These are phyloP conservation scores for Drosophila novamexicana DNA, from an alignment of 1,140 invertebrate genomes.

Conservation along the genomic window DNA sequence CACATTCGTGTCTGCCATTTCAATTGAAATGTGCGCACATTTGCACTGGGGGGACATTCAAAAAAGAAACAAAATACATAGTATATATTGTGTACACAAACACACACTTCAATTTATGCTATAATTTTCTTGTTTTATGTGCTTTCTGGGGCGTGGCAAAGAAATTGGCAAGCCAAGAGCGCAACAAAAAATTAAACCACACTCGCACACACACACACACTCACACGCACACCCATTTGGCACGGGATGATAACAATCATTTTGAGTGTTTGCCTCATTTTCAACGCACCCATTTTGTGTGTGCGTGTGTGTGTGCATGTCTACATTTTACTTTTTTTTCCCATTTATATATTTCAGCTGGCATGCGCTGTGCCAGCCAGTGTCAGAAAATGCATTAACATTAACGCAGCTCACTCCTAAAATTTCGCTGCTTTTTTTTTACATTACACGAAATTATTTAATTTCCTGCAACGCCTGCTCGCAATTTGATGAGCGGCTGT, in stretches of 20 bases:
- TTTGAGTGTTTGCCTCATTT: conserved; percentile 76
- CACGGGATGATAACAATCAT: conserved; percentile 65
- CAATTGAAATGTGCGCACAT: conserved; percentile 77
- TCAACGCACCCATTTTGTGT: conserved; percentile 36
- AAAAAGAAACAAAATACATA: conserved; percentile 12
- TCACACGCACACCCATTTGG: conserved; percentile 42
- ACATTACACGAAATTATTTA: conserved; percentile 78
- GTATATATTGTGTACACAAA: background rate
- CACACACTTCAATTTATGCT: conserved; percentile 63
- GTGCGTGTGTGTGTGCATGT: conserved; percentile 13
- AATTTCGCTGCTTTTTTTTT: conserved; percentile 44
- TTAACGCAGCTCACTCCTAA: conserved; percentile 49
- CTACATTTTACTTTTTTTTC: conserved; percentile 6
- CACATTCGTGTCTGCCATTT: conserved; percentile 71
- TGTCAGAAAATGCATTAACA: conserved; percentile 65
- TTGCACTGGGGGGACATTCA: conserved; percentile 46
- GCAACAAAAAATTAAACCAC: conserved; percentile 10
- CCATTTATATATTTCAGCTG: conserved; percentile 16
- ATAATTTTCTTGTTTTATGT: conserved; percentile 76
- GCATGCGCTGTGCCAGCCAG: conserved; percentile 1
- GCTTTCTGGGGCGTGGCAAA: conserved; percentile 67
- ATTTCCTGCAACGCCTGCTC: conserved; percentile 72
- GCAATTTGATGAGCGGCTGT: conserved; percentile 73
- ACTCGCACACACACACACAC: conserved; percentile 24
- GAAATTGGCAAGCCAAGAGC: conserved; percentile 41